Conservation (phyloP, 2,113 vertebrate species). For the Cyprinodon tularosa region DNA sequence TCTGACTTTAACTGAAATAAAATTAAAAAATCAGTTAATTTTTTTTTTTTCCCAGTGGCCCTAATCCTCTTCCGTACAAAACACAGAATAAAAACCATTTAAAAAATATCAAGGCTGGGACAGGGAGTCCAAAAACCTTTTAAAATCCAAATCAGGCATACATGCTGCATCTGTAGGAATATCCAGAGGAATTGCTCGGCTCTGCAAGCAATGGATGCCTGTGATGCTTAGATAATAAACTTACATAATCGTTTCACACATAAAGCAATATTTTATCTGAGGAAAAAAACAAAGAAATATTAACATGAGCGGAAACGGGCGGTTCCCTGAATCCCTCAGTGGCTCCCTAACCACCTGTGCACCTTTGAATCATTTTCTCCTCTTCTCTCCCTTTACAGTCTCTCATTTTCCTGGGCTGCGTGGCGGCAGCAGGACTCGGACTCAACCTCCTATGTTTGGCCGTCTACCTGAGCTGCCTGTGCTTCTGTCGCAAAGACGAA, state of each 20-base stretch:
- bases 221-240: not conserved
- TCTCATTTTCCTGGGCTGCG: conserved; percentile 88
- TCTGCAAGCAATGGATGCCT: not conserved
- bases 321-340: not conserved
- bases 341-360: not conserved
- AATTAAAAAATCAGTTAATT: too few relatives aligned
- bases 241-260: not conserved
- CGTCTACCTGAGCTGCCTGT: conserved; percentile 87
- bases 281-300: not conserved
- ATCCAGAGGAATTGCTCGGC: not conserved
- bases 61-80: too few relatives aligned
- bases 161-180: not conserved
- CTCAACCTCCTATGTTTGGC: conserved; percentile 90
- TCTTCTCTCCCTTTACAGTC: conserved; percentile 77
- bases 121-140: not conserved
- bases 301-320: not conserved
- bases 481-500: conserved; percentile 86
- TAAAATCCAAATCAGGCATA: not conserved
- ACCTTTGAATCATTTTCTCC: not conserved
- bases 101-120: too few relatives aligned
- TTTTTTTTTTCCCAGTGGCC: too few relatives aligned
- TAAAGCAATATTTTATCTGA: not conserved
- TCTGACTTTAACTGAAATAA: too few relatives aligned
- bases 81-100: too few relatives aligned
- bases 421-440: conserved; percentile 86